Percentiles rank a stretch among this genome's conserved stretches.
These are phyloP conservation scores for Acrossocheilus fasciatus DNA, from an alignment of 2,797 vertebrate species.

Conservation along the genomic window DNA sequence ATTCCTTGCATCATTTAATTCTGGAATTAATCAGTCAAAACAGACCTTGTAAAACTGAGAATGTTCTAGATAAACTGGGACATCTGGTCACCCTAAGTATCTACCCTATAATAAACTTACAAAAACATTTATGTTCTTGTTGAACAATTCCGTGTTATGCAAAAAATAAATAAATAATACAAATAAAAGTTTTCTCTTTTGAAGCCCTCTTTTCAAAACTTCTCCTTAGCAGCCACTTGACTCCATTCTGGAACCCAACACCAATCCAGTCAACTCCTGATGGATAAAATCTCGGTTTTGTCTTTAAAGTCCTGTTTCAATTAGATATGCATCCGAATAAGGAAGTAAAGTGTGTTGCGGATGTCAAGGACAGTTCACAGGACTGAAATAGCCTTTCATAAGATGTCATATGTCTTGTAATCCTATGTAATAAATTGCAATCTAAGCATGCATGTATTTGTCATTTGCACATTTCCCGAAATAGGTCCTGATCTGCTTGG, in stretches of 20 bases:
- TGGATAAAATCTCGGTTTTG: not conserved
- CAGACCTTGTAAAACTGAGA: not conserved
- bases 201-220: not conserved
- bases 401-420: not conserved
- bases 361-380: not conserved
- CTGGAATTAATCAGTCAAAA: not conserved
- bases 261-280: not conserved
- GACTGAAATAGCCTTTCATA: not conserved
- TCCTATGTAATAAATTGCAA: not conserved
- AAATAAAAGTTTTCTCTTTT: no score
- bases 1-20: not conserved
- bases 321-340: not conserved
- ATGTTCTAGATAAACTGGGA: not conserved
- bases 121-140: not conserved
- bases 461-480: not conserved
- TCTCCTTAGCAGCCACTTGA: not conserved
- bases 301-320: not conserved
- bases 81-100: not conserved
- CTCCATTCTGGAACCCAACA: not conserved
- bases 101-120: not conserved
- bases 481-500: conserved; percentile 15
- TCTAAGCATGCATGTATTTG: not conserved
- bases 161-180: not conserved
- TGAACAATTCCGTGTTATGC: not conserved
- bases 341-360: not conserved